phyloP scores from a whole-genome alignment of 2,113 vertebrate species.

The Bettongia penicillata region DNA sequence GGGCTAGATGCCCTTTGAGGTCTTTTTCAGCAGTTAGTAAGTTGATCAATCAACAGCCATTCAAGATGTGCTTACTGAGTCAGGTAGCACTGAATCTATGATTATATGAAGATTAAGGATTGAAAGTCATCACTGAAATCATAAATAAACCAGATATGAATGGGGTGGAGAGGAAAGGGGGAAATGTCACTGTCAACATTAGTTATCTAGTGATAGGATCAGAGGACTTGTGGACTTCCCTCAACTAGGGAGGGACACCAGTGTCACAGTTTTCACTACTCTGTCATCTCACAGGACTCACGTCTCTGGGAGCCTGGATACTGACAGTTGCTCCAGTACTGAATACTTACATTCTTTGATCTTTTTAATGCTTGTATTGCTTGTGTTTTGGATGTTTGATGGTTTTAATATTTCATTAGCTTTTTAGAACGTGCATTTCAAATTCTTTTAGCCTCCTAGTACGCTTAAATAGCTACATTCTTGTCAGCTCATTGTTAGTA shows the following conservation, averaged over 20 bases:
- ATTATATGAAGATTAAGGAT: neutral
- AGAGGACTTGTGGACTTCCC: neutral
- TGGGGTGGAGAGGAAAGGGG: neutral
- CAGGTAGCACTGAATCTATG: neutral
- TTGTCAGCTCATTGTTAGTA: neutral
- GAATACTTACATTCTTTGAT: neutral
- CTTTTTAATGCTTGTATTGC: neutral
- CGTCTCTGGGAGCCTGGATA: neutral
- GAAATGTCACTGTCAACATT: neutral
- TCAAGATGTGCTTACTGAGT: neutral
- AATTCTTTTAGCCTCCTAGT: neutral
- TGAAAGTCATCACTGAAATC: neutral
- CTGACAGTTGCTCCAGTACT: neutral
- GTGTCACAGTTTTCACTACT: neutral
- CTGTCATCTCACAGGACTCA: neutral
- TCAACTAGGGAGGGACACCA: neutral
- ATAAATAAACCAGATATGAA: neutral
- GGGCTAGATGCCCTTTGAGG: neutral
- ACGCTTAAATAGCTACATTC: neutral
- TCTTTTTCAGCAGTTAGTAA: neutral
- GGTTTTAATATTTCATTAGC: conserved; percentile 2
- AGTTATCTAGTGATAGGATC: neutral
- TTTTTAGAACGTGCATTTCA: neutral
- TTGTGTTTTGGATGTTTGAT: neutral
- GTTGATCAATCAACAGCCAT: neutral